Base-by-base conservation (phyloP, 2,797 vertebrate genomes). In the Acanthiza pusilla region DNA sequence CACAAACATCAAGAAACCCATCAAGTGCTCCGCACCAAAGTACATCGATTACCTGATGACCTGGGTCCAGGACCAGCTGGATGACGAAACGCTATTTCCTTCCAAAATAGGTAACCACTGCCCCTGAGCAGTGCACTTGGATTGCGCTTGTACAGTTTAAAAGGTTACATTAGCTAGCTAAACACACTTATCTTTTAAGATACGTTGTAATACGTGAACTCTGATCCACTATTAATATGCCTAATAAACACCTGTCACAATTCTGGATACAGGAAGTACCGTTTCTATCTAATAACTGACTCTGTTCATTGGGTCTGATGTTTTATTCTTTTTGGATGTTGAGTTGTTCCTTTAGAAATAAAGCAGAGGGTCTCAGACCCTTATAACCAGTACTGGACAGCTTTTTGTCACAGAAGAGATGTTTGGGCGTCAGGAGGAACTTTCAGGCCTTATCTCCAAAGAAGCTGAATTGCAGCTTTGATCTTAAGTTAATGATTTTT, bases 41-140 rank as follows among this genome's bases (percentile, higher is more conserved):
- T 99, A 99, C 92, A 99, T 99, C 50, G 99, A 99, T 98, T 99
- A 99, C 97, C 98, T 99, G 96, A 99, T 99, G 99, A 99, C 99
- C 50, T 99, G 99, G 99, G 99, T 99, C 93, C 99, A 99, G 94
- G 99, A 99, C 96, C 99, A 99, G 96, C 98, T 99, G n/a, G 99
- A 99, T 77, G 99, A 99, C 25, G 99, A 99, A 96, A 99, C 99
- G 0, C 98, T 99, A 26, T 99, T 99, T 97, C 99, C 99, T 71
- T 99, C 99, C 76, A 99, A 99, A 98, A 99, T 99, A 72, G 99
- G 99, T 99, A 97, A 48, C 75, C 62, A 86, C 27, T 74, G 8
- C 62, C 74, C 26, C n/a, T 57, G 27, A 27, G 2, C 73, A 16
- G 15, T 7, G 34, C 73, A 0, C 85, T 68, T 4, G 19, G 25